These are phyloP conservation scores for Tenthredo notha DNA, from an alignment of 2,888 invertebrate genomes.

Conservation along the genomic window DNA sequence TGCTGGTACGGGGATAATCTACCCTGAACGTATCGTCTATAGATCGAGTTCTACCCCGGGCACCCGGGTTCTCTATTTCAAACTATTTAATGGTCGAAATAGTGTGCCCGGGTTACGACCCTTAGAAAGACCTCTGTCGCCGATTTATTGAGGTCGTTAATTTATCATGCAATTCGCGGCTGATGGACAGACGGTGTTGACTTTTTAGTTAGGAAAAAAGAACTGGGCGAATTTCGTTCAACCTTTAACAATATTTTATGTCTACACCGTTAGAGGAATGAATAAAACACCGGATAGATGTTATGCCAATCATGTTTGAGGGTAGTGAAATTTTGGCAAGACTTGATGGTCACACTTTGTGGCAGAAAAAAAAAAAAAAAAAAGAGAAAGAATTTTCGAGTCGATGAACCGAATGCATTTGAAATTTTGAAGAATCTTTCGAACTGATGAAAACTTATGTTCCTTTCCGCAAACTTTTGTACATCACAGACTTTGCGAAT, in stretches of 20 bases:
- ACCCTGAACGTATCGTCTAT: conserved; percentile 63
- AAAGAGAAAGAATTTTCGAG: neutral
- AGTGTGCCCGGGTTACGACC: neutral
- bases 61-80: neutral
- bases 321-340: neutral
- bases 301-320: neutral
- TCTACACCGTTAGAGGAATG: conserved; percentile 3
- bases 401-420: neutral
- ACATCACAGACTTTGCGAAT: neutral
- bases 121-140: neutral
- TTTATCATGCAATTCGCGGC: neutral
- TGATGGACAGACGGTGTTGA: neutral
- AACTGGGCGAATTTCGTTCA: neutral
- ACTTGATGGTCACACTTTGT: neutral
- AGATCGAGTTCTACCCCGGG: neutral
- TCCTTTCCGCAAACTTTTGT: neutral
- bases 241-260: neutral
- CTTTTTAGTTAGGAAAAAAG: neutral
- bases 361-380: too few species aligned
- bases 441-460: neutral
- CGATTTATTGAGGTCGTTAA: conserved; percentile 1
- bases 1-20: conserved; percentile 61
- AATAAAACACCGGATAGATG: neutral
- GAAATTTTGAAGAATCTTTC: neutral
- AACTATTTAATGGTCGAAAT: conserved; percentile 1